Base-by-base conservation (phyloP, 2,113 vertebrate species). In the Benitochromis conjunctus region DNA sequence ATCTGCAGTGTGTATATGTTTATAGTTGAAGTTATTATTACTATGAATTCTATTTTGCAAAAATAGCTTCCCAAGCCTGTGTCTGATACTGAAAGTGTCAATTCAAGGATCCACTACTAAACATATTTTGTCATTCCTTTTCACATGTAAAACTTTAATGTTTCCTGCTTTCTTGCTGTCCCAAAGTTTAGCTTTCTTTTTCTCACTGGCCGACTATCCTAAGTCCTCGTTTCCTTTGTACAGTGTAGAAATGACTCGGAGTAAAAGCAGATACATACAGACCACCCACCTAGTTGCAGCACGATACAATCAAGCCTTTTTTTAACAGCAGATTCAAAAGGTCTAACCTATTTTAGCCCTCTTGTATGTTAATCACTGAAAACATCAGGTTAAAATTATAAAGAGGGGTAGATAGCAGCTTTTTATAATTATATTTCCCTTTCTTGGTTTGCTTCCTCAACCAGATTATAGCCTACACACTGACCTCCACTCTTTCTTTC, bases 251-350 rank as follows among this genome's bases (percentile, higher is more conserved):
- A 53, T 16, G 12, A 31, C 29, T 12, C 12, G 0, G 7, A 60
- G 66, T 46, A 71, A 29, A 18, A 48, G 41, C 21, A 29, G 41
- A 48, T 71, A 26, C 41, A 46, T 71, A 46, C 13, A 48, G 80
- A 60, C 84, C 66, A 84, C 88, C 86, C 87, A 85, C 58, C 14
- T 11, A 38, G 85, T 41, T 48, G 9, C 60, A 79, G 29, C 41
- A 19, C 16, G 24, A 62, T 34, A 12, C 46, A 24, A 46, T 85
- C 48, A 71, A 46, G 41, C 21, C 66, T 46, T 26, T 71, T 24
- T 46, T 26, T 9, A 38, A 71, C 38, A 46, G 1, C 64, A 48
- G 9, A 48, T 71, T 71, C 16, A 43, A 43, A 71, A 26, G 10
- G 60, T 66, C 60, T 21, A 38, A 34, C 34, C 38, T 26, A 9